Base-by-base conservation (phyloP, 2,888 invertebrate genomes). In the Zootermopsis nevadensis region DNA sequence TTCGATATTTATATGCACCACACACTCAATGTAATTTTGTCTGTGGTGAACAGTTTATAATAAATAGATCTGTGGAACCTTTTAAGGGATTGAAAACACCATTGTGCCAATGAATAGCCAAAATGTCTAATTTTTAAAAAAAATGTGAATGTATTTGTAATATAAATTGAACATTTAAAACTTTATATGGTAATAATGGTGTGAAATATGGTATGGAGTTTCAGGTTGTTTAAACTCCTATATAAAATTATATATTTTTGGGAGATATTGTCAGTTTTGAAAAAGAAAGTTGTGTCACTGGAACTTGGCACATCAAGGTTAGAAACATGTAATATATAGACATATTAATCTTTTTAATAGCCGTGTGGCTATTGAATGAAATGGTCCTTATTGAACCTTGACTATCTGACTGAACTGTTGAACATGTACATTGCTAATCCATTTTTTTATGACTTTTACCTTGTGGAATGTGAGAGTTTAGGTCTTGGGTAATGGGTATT, bases 51-150 rank as follows among this genome's bases (percentile, higher is more conserved):
- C n/a, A n/a, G 60, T 60, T n/a, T 60, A 27, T 60, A n/a, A n/a
- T 69, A 15, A 69, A 67, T 12, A 67, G 31, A 33, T 33, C 31
- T 22, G n/a, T 38, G 74, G 24, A 74, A n/a, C 33, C 27, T 48
- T 77, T 42, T 77, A 30, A 77, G 30, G n/a, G 38, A 76, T 76
- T 76, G 53, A 60, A 66, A 79, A 66, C 60, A 79, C 79, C 79
- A 66, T 66, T 79, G 79, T 79, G 79, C 79, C 79, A 79, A 66
- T 79, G 66, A 33, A 38, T 35, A 31, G 66, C 79, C 19, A 69
- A 69, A 69, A 22, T 74, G 35, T 74, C 24, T 38, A 74, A 33
- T 38, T 74, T 38, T 38, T 38, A 22, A 22, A 67, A 33, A 35
- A 38, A 31, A n/a, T 31, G 33, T n/a, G 38, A 74, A 74, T 10